These are phyloP conservation scores for Lanistes nyassanus DNA, from an alignment of 1,140 invertebrate genomes.

Conservation along the genomic window DNA sequence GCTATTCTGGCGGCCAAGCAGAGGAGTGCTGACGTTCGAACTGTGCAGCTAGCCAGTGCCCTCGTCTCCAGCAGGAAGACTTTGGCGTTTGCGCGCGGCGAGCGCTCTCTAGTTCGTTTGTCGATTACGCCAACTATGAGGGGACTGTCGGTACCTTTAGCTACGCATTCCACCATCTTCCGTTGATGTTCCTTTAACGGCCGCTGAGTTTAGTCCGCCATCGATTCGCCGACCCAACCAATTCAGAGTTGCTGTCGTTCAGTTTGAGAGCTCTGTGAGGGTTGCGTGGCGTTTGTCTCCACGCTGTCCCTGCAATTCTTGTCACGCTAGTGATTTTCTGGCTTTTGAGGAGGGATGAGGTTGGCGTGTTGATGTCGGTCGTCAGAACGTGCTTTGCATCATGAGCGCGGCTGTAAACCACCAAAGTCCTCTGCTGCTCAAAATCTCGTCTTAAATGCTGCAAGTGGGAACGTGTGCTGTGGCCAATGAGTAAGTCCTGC, in stretches of 20 bases:
- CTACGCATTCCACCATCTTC: neutral
- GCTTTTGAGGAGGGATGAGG: neutral
- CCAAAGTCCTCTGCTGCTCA: neutral
- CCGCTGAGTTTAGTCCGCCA: neutral
- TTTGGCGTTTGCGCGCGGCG: too few species aligned
- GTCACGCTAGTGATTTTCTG: neutral
- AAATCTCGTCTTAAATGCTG: neutral
- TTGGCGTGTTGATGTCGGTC: neutral
- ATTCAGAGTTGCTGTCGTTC: too few species aligned
- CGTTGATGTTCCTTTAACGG: neutral
- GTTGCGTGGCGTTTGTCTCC: neutral
- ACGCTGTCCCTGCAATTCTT: neutral
- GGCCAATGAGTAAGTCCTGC: conserved; percentile 24
- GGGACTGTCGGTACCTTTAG: neutral
- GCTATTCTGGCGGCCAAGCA: too few species aligned
- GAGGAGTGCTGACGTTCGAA: too few species aligned
- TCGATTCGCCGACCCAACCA: neutral
- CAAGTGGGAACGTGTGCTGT: conserved; percentile 27
- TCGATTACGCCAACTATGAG: too few species aligned
- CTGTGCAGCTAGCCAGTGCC: too few species aligned
- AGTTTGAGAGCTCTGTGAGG: too few species aligned
- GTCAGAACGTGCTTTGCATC: neutral
- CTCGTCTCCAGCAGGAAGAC: too few species aligned
- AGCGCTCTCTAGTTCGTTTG: too few species aligned
- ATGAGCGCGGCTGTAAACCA: neutral